A percentile compares a stretch with the other conserved stretches of the same genome.
These are phyloP conservation scores for Tinea trinotella DNA, from an alignment of 2,888 invertebrate genomes.

Conservation along the genomic window DNA sequence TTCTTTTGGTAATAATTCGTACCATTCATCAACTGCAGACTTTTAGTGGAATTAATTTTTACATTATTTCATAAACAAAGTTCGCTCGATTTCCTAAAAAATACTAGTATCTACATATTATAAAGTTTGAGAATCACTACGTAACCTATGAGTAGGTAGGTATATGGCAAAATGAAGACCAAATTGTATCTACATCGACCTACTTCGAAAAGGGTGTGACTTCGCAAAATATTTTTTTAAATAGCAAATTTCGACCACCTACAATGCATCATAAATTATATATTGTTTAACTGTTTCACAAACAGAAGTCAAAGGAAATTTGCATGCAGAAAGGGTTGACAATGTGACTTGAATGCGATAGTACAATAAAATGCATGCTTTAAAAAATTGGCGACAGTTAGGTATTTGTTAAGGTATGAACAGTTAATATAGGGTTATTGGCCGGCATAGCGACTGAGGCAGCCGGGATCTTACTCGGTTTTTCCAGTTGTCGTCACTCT, in stretches of 20 bases:
- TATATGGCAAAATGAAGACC: constrained; percentile 38
- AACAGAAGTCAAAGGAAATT: constrained; percentile 54
- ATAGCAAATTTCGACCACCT: constrained; percentile 57
- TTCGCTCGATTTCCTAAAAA: too few species aligned
- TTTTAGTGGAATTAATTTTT: too few species aligned
- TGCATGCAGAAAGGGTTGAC: constrained; percentile 36
- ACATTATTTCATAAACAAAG: too few species aligned
- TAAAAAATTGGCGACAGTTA: neutral
- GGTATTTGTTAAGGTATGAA: too few species aligned
- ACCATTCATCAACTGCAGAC: too few species aligned
- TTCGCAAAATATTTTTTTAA: constrained; percentile 40
- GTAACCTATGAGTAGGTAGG: constrained; percentile 32
- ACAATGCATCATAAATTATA: constrained; percentile 54
- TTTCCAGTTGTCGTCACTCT: too few species aligned
- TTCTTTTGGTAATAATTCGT: too few species aligned
- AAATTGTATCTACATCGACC: constrained; percentile 35
- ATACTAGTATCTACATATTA: too few species aligned
- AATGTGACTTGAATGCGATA: neutral
- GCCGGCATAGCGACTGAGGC: too few species aligned
- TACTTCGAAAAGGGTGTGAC: constrained; percentile 63
- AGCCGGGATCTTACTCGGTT: too few species aligned
- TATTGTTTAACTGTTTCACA: constrained; percentile 36
- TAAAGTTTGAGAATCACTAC: constrained; percentile 38
- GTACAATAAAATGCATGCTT: neutral
- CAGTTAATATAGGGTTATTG: too few species aligned